Evolutionary conservation across 2,888 invertebrate species (phyloP), one percentile per base, ranked within the genome.

Genomic region (Hypena proboscidalis): DNA sequence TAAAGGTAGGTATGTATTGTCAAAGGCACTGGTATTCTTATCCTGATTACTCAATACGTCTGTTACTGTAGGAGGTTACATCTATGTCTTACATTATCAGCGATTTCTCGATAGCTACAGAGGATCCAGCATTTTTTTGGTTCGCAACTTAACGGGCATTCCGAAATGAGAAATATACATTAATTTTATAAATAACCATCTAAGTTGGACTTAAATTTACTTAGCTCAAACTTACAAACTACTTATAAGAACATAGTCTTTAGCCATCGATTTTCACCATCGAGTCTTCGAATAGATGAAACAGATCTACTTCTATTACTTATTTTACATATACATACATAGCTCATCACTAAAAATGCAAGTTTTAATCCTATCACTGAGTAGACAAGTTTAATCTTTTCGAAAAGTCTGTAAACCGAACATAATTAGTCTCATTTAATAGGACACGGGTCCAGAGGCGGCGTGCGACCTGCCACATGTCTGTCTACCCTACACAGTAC

Each of bases 211-310:
- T 85, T 88, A 89, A 73, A 57, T 44, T 70, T 80, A 85, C 84
- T 84, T 88, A 87, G 60, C 77, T 66, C 74, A 58, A 79, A 74
- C 84, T 87, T 88, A 89, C 39, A 46, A 39, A 32, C 62, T 70
- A 78, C 84, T 86, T 86, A 89, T 53, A 73, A 81, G 74, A 85
- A 81, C 85, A 79, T 88, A 90, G 87, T 90, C 89, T 89, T 90
- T 86, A 90, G 83, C 80, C 80, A 85, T 87, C 89, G 85, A 87
- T 85, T 84, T 83, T 80, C 77, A 80, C 79, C 73, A 81, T 72
- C 75, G 88, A 89, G 70, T 90, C 90, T 90, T 90, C 90, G 90
- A 90, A 88, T 78, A 90, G 90, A 90, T 90, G 85, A 90, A 90
- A 90, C 90, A 85, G 85, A 89, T 90, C 90, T 86, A 89, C 87